Evolutionary conservation across 2,888 invertebrate genomes (phyloP), one percentile per base, ranked within the genome.

Genomic region (Cataglyphis altisquamis): DNA sequence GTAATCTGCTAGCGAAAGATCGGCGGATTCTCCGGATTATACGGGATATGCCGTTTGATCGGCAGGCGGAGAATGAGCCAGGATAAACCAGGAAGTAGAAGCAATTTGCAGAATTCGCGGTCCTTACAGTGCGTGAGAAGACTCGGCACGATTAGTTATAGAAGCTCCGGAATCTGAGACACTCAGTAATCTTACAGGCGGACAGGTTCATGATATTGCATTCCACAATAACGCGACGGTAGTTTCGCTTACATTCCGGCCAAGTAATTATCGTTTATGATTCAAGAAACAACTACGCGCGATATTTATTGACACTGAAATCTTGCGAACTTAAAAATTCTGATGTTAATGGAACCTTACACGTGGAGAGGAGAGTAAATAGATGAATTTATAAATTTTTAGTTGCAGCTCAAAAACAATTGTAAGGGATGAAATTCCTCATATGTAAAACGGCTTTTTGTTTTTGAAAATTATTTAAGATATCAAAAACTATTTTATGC

Each of bases 81-180:
- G 68, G 83, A 66, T 83, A 86, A 87, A 90, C 84, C 90, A 90
- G 90, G 90, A 90, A 90, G 89, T 83, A 83, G 85, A 89, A 70
- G 86, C 90, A 86, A 90, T 90, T 84, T 86, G 87, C 84, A 89
- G 90, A 90, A 90, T 90, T 89, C 90, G 90, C 90, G 89, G 90
- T 90, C 90, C 90, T 87, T 85, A 87, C 87, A 89, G 85, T 90
- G 90, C 90, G 90, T 90, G 90, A 90, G 90, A 90, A 90, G 88
- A 63, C 60, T 83, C 84, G 32, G 74, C 62, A 45, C 60, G 81
- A 87, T 84, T 81, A 72, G 90, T 87, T 89, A 90, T 90, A 86
- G 84, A 60, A 82, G 72, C 52, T 75, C 78, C 85, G 86, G 86
- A 89, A 90, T 90, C 89, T 84, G 75, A 90, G 86, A 90, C 82